Conservation (phyloP, 2,113 vertebrate genomes). For the Gallinago jamesoni region DNA sequence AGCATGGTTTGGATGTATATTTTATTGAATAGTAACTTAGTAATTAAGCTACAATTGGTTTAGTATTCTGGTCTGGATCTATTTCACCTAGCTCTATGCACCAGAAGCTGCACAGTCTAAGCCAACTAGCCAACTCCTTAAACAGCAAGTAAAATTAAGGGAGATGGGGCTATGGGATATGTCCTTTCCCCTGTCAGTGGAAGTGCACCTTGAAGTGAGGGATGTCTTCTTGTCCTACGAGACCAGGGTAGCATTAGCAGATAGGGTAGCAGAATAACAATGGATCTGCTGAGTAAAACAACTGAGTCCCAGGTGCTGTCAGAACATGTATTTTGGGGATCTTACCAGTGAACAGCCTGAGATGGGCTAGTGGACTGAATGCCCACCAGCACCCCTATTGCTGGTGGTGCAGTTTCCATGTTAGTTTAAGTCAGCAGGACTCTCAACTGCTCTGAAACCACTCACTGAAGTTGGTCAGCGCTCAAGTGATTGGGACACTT, state of each 20-base stretch:
- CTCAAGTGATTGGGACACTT: background rate
- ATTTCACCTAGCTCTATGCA: background rate
- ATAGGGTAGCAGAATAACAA: background rate
- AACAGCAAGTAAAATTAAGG: background rate
- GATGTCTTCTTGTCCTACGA: too few species aligned
- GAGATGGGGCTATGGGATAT: background rate
- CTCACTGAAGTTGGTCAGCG: accelerated
- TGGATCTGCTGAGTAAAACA: background rate
- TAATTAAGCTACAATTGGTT: background rate
- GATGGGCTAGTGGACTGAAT: background rate
- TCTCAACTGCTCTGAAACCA: background rate
- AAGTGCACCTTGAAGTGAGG: background rate
- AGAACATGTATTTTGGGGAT: accelerated
- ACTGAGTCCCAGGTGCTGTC: background rate
- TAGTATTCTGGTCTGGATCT: background rate
- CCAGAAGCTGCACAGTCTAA: background rate
- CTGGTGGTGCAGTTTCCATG: background rate
- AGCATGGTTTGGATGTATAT: background rate
- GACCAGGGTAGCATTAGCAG: accelerated
- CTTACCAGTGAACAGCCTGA: background rate
- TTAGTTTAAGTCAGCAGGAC: background rate
- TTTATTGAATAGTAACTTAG: background rate
- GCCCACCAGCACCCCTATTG: background rate
- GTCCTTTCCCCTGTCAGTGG: background rate
- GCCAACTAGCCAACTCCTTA: background rate